These are phyloP conservation scores for Silurus glanis DNA, from an alignment of 2,113 vertebrate species.

Conservation along the genomic window DNA sequence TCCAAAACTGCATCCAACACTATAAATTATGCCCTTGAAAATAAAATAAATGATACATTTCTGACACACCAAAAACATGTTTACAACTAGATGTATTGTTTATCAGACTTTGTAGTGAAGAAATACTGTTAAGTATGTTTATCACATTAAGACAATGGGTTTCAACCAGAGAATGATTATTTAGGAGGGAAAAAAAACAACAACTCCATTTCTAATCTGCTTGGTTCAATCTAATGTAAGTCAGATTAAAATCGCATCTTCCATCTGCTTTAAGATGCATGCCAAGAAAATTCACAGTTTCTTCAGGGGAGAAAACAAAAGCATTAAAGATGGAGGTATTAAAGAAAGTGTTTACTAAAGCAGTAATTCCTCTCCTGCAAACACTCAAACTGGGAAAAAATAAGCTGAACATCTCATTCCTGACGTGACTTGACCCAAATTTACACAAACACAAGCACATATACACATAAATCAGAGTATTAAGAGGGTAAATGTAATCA, in stretches of 20 bases:
- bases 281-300: constrained; percentile 72
- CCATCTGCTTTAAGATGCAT: constrained; percentile 74
- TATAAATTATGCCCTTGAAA: background rate
- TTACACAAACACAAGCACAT: constrained; percentile 30
- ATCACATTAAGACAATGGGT: constrained; percentile 69
- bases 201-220: constrained; percentile 71
- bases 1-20: background rate
- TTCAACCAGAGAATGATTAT: constrained; percentile 75
- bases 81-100: constrained; percentile 44
- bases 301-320: constrained; percentile 62
- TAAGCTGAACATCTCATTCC: constrained; percentile 59
- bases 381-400: constrained; percentile 44
- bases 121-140: constrained; percentile 60
- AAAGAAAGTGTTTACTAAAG: constrained; percentile 62
- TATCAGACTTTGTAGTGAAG: constrained; percentile 54
- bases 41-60: background rate
- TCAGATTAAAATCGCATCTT: constrained; percentile 72
- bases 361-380: constrained; percentile 54
- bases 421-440: constrained; percentile 62
- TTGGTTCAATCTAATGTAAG: constrained; percentile 70
- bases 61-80: constrained; percentile 35
- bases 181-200: constrained; percentile 67
- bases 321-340: constrained; percentile 61
- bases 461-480: constrained; percentile 52
- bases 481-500: constrained; percentile 69